These are phyloP conservation scores for Danio choprae DNA, from an alignment of 2,797 vertebrate species.

Conservation along the genomic window DNA sequence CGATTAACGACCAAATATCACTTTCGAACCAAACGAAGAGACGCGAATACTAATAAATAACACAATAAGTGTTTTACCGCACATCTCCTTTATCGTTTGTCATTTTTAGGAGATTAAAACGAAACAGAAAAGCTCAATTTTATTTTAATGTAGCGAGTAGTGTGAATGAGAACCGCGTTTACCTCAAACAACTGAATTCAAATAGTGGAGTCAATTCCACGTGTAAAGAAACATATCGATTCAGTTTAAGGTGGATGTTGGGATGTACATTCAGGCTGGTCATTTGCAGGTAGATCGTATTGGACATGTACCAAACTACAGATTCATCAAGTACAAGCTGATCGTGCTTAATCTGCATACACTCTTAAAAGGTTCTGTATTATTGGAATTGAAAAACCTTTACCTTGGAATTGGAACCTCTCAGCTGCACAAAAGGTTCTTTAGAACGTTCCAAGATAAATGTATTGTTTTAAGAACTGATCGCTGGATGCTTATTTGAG, in stretches of 20 bases:
- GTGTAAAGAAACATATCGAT: not conserved
- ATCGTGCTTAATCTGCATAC: not conserved
- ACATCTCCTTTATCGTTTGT: not conserved
- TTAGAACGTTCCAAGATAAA: no score
- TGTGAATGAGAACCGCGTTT: not conserved
- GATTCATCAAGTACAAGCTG: not conserved
- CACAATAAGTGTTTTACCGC: not conserved
- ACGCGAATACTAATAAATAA: not conserved
- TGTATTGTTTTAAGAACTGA: no score
- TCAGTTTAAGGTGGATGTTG: not conserved
- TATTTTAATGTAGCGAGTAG: not conserved
- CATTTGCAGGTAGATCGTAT: not conserved
- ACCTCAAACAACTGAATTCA: conserved; percentile 1
- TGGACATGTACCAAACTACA: not conserved
- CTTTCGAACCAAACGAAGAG: not conserved
- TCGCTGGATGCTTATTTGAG: no score
- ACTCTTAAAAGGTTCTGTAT: no score
- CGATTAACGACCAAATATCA: not conserved
- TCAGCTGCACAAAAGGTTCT: no score
- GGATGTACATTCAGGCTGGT: not conserved
- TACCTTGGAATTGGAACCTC: no score
- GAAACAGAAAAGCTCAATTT: not conserved
- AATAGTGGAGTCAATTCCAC: not conserved
- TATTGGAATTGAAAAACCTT: no score
- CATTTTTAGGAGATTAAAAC: not conserved